phyloP scores from a whole-genome alignment of 2,113 vertebrate genomes.

The Narcine bancroftii region DNA sequence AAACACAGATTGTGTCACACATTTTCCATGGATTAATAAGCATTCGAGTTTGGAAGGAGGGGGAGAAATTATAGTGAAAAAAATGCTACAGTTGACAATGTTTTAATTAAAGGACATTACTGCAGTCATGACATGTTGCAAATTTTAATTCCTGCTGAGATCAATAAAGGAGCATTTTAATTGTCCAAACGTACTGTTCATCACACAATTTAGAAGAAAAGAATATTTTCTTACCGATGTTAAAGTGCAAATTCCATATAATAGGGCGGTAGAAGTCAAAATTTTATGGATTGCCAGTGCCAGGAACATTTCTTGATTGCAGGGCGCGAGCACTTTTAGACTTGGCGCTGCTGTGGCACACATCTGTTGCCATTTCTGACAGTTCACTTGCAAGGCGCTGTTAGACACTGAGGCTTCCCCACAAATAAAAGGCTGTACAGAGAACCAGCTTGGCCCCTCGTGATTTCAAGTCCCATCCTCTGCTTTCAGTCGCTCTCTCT shows the following conservation, averaged over 20 bases:
- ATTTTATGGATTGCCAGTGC: neutral
- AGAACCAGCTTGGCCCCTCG: neutral
- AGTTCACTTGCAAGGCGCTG: constrained; percentile 22
- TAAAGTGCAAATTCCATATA: constrained; percentile 23
- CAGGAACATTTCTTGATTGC: neutral
- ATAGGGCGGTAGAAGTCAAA: neutral
- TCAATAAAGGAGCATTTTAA: constrained; percentile 4
- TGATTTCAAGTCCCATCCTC: constrained; percentile 35
- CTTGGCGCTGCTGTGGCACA: neutral
- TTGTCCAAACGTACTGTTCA: neutral
- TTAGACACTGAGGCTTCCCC: constrained; percentile 24
- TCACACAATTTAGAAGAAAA: neutral
- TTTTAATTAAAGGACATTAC: neutral
- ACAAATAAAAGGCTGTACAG: neutral
- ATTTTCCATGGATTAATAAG: neutral
- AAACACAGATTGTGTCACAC: neutral
- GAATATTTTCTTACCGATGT: neutral
- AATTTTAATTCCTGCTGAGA: constrained; percentile 20
- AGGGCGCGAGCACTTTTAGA: neutral
- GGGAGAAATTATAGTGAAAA: neutral
- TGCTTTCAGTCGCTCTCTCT: constrained; percentile 47
- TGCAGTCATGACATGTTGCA: neutral
- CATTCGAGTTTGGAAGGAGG: constrained; percentile 2
- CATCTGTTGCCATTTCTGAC: constrained; percentile 26
- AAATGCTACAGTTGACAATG: neutral